Base-by-base conservation (phyloP, 2,888 invertebrate genomes). In the Argynnis bischoffii region DNA sequence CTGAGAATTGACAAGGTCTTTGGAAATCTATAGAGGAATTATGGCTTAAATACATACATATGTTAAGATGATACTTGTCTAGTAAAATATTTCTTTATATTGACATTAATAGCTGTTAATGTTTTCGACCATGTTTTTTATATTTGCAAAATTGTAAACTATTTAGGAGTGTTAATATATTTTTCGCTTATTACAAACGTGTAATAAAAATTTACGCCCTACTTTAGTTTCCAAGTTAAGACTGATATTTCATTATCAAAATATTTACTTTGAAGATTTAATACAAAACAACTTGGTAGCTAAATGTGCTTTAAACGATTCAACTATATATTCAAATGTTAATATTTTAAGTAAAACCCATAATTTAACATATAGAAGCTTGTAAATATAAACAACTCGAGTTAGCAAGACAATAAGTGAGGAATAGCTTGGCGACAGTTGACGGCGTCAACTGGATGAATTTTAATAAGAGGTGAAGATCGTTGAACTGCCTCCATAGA, bases 381-480 rank as follows among this genome's bases (percentile, higher is more conserved):
- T 65, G 59, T 51, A 51, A 65, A 65, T 65, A 65, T 51, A 51
- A 65, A 59, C 48, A 48, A 55, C 51, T 41, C 50, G n/a, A 53
- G 46, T 53, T 41, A 47, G 53, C 46, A 64, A 68, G 46, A 64
- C 65, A 67, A 48, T 59, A 55, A 64, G 53, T 60, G 65, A 60
- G 65, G 65, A 55, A 56, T 63, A 59, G 66, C 64, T 53, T 61
- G 55, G 57, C 48, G 67, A 67, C 67, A 69, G 73, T 69, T 67
- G 71, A 68, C 71, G 65, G 64, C 61, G 63, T 46, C 60, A 59
- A 61, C 69, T 68, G 47, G 50, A 46, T 70, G 75, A 72, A 72
- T 75, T 69, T 73, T 74, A 75, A 75, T 72, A 66, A 73, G 72
- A 61, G 57, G 66, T 64, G 69, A 69, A 59, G 73, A 66, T 67